phyloP scores from a whole-genome alignment of 2,797 vertebrate species.

The Siniperca obscura region DNA sequence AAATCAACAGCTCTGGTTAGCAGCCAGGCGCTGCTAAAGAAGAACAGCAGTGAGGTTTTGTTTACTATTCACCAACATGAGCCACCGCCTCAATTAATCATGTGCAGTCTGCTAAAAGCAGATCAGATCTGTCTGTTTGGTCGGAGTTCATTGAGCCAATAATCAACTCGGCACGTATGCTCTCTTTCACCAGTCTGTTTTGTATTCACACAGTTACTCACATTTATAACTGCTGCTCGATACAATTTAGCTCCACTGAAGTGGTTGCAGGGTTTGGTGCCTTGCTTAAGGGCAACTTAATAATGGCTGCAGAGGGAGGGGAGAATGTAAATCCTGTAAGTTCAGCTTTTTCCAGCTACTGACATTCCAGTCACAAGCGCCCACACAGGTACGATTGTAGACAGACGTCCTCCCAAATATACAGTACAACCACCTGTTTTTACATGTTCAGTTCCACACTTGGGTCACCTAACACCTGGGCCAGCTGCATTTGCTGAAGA shows the following conservation, averaged over 20 bases:
- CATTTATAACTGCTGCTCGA: conserved; percentile 7
- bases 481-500: background rate
- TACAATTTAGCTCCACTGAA: background rate
- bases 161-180: conserved; percentile 2
- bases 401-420: background rate
- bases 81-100: conserved; percentile 42
- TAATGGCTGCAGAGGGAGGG: background rate
- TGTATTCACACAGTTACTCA: conserved; percentile 24
- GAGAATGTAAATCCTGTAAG: background rate
- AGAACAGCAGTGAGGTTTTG: conserved; percentile 43
- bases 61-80: conserved; percentile 52
- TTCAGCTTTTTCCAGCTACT: background rate
- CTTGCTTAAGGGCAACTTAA: conserved; percentile 10
- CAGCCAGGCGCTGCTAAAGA: conserved; percentile 22
- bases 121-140: conserved; percentile 46
- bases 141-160: conserved; percentile 41
- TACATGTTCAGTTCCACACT: background rate
- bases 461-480: background rate
- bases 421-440: background rate
- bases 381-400: background rate
- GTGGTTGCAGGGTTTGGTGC: conserved; percentile 1
- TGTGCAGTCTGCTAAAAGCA: conserved; percentile 43
- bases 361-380: background rate
- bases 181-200: conserved; percentile 28
- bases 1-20: conserved; percentile 43